A percentile compares a stretch with the other conserved stretches of the same genome.
Evolutionary conservation across 2,113 vertebrate species (phyloP).

Genomic region (Scophthalmus maximus): DNA sequence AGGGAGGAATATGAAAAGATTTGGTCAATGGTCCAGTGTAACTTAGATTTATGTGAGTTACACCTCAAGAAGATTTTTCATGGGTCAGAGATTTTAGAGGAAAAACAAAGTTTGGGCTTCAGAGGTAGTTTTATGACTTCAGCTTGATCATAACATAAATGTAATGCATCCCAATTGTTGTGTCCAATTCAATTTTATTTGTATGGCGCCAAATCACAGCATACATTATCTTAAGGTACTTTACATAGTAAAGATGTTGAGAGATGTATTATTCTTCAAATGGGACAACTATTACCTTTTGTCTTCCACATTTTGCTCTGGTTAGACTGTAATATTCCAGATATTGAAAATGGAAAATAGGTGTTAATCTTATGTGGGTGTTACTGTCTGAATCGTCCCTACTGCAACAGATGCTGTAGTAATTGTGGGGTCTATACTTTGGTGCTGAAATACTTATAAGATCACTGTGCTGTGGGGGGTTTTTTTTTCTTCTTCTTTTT

Average conservation of each 20-base stretch:
- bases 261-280: not conserved
- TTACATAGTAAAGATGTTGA: no score
- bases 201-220: no score
- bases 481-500: no score
- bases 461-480: conserved; percentile 23
- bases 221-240: no score
- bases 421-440: not conserved
- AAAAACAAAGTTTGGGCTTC: not conserved
- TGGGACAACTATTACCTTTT: no score
- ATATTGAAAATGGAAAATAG: not conserved
- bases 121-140: not conserved
- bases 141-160: not conserved
- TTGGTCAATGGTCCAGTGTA: no score
- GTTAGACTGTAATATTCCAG: no score
- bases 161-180: not conserved
- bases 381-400: not conserved
- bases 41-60: no score
- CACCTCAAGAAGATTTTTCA: no score
- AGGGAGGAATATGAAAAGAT: not conserved
- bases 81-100: not conserved
- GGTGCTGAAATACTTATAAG: not conserved
- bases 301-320: not conserved
- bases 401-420: not conserved
- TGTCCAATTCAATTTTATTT: no score
- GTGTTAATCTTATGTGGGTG: not conserved